These are phyloP conservation scores for Podarcis cretensis DNA, from an alignment of 2,113 vertebrate species.

Conservation along the genomic window DNA sequence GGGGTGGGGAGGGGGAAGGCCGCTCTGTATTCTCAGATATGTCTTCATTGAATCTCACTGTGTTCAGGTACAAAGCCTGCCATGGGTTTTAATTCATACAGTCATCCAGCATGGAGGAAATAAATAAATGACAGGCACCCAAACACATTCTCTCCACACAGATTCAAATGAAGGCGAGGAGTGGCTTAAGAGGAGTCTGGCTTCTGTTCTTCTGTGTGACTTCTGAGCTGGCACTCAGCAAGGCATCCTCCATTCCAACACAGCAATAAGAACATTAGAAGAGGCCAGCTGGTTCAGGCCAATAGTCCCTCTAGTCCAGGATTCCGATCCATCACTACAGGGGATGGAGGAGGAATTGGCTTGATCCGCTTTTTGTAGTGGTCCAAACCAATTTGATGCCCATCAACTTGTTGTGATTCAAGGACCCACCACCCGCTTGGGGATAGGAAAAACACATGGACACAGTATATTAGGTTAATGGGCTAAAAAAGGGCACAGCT, in stretches of 20 bases:
- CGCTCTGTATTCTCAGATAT: background rate
- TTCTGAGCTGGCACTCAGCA: background rate
- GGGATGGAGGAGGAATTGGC: too few relatives aligned
- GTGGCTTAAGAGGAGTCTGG: background rate
- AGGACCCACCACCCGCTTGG: too few relatives aligned
- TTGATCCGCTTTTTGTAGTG: too few relatives aligned
- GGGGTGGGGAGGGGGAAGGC: background rate
- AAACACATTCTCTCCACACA: background rate
- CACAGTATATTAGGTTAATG: too few relatives aligned
- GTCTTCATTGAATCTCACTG: background rate
- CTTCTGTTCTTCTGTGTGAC: background rate
- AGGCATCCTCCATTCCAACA: background rate
- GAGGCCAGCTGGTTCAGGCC: too few relatives aligned
- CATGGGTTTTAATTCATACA: background rate
- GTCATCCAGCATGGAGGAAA: background rate
- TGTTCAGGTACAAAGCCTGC: background rate
- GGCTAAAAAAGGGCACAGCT: too few relatives aligned
- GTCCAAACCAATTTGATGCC: too few relatives aligned
- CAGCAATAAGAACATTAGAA: background rate
- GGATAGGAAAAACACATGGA: too few relatives aligned
- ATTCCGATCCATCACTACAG: too few relatives aligned
- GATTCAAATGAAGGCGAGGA: background rate
- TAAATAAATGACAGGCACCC: background rate
- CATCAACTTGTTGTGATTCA: too few relatives aligned
- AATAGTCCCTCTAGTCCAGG: too few relatives aligned